Base-by-base conservation (phyloP, 2,113 vertebrate genomes). In the Gopherus flavomarginatus region DNA sequence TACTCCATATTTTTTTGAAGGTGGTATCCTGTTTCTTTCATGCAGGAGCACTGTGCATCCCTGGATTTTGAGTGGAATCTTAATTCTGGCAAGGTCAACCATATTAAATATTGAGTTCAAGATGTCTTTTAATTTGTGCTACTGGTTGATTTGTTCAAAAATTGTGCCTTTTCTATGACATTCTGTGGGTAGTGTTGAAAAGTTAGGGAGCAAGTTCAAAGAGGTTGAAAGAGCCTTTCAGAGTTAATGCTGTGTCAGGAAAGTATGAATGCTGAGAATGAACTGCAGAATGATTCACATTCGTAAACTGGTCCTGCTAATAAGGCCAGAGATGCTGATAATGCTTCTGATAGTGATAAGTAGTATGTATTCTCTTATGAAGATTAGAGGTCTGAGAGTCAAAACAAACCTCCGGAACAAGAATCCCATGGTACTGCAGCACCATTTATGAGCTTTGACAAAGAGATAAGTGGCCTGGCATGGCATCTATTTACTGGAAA, bases 281-380 rank as follows among this genome's bases (percentile, higher is more conserved):
- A 81, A 54, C 65, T 69, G 47, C 75, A 79, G 80, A 69, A 19
- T 79, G 89, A 96, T 95, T 93, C 90, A 65, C 27, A 38, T 49
- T 87, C 79, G 88, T 89, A 50, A 59, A 79, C 57, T 0, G 0
- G 89, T 54, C 86, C 57, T 92, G 86, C 95, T 95, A 96, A 85
- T 81, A 90, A 50, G 16, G 81, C 85, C 56, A 79, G 11, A 54
- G 93, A 53, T 93, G 92, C 95, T 94, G 95, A 88, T 91, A 84
- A 38, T 90, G 96, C 93, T 91, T 81, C 65, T 87, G 77, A 87
- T 93, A 10, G 86, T 96, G 95, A 97, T 96, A 95, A 97, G 96
- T 97, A 75, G 96, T 95, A 77, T 96, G 96, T 97, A 94, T 94
- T 94, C 92, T 95, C 88, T 94, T 95, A 94, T 96, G 95, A 97